A percentile compares a stretch with the other conserved stretches of the same genome.
phyloP scores from a whole-genome alignment of 2,797 vertebrate species.

The Lycodopsis pacificus region DNA sequence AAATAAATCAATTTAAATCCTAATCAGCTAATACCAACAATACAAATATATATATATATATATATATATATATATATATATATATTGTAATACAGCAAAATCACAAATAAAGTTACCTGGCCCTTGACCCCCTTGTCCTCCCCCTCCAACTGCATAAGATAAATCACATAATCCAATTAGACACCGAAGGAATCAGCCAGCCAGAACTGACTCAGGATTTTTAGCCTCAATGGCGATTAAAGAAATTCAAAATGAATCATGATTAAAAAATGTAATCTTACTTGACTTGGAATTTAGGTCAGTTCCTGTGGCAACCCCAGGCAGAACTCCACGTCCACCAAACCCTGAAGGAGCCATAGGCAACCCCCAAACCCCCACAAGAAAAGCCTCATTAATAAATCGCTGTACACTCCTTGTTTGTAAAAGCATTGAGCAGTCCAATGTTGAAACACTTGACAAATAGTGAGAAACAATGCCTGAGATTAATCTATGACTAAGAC shows the following conservation, averaged over 20 bases:
- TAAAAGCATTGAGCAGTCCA: not conserved
- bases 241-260: not conserved
- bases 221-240: not conserved
- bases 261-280: constrained; percentile 58
- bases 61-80: not conserved
- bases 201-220: not conserved
- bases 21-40: not conserved
- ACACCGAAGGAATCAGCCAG: not conserved
- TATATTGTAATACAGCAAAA: constrained; percentile 8
- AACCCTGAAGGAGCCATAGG: constrained; percentile 74
- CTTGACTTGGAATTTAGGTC: constrained; percentile 93
- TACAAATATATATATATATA: not conserved
- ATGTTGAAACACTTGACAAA: not conserved
- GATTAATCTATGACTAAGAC: constrained; percentile 25
- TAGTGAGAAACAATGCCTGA: constrained; percentile 8
- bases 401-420: not conserved
- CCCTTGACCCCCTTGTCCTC: constrained; percentile 60
- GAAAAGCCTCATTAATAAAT: not conserved
- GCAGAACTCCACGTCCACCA: constrained; percentile 89
- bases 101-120: constrained; percentile 47
- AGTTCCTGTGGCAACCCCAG: constrained; percentile 92
- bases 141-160: constrained; percentile 62
- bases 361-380: constrained; percentile 2
- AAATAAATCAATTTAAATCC: not conserved
- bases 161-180: constrained; percentile 28